Conservation (phyloP, 2,888 invertebrate genomes). For the Acrobeloides nanus region DNA sequence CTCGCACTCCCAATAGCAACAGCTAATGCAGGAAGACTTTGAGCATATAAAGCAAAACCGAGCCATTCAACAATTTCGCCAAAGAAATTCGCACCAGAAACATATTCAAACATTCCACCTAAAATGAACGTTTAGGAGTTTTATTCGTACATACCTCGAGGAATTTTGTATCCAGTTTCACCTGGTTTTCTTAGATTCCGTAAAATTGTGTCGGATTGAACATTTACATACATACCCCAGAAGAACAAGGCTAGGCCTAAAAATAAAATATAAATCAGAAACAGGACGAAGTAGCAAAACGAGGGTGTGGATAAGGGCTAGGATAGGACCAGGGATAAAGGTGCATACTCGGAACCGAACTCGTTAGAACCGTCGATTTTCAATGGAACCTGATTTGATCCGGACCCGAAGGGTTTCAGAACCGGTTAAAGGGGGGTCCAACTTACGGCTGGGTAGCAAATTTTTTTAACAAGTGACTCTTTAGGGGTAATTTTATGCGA, state of each 20-base stretch:
- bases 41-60: conserved; percentile 57
- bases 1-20: conserved; percentile 57
- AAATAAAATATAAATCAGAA: no score
- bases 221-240: conserved; percentile 57
- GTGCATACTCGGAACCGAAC: no score
- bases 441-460: no score
- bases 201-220: conserved; percentile 57
- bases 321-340: no score
- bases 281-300: no score
- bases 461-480: no score
- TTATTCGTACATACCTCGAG: conserved; percentile 22
- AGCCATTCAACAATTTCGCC: conserved; percentile 61
- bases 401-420: no score
- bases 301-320: no score
- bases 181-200: conserved; percentile 56
- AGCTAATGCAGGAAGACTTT: conserved; percentile 55
- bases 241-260: conserved; percentile 27
- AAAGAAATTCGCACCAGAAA: conserved; percentile 59
- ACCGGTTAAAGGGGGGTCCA: no score
- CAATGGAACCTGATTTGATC: no score
- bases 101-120: conserved; percentile 58
- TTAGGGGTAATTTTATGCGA: no score
- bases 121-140: conserved; percentile 1
- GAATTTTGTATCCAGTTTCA: conserved; percentile 58
- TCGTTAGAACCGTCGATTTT: no score